Evolutionary conservation across 2,797 vertebrate species (phyloP).

Genomic region (Xyrichtys novacula): DNA sequence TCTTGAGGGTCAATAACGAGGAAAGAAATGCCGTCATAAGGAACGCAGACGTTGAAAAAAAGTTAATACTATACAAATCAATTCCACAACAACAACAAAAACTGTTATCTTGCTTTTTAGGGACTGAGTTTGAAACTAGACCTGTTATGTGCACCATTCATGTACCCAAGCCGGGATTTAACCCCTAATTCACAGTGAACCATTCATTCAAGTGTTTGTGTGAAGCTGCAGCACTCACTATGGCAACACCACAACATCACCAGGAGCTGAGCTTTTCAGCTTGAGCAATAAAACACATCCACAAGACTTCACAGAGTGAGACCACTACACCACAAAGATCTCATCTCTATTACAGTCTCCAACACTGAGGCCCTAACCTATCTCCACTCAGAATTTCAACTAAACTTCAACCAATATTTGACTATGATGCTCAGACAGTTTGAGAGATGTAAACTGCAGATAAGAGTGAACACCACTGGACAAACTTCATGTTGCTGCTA

Average conservation of each 20-base stretch:
- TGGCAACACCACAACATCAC: constrained; percentile 70
- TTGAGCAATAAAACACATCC: constrained; percentile 34
- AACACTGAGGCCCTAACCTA: too few species aligned
- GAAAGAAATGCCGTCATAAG: constrained; percentile 7
- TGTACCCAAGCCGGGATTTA: background rate
- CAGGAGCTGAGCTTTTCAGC: constrained; percentile 27
- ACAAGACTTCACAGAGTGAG: constrained; percentile 15
- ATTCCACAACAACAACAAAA: background rate
- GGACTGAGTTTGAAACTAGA: background rate
- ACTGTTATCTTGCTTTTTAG: background rate
- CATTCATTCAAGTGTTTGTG: constrained; percentile 17
- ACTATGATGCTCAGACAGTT: background rate
- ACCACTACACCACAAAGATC: background rate
- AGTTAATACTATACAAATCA: background rate
- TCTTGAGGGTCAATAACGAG: background rate
- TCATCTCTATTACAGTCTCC: background rate
- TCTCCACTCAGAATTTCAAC: too few species aligned
- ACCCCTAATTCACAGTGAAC: constrained; percentile 10
- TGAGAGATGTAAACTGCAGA: background rate
- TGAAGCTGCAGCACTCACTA: constrained; percentile 42
- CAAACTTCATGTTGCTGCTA: background rate
- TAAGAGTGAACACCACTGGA: background rate
- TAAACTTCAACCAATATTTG: too few species aligned
- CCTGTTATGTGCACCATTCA: background rate
- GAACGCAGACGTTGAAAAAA: constrained; percentile 7